phyloP scores from a whole-genome alignment of 1,140 invertebrate species.

The Tyrophagus putrescentiae region DNA sequence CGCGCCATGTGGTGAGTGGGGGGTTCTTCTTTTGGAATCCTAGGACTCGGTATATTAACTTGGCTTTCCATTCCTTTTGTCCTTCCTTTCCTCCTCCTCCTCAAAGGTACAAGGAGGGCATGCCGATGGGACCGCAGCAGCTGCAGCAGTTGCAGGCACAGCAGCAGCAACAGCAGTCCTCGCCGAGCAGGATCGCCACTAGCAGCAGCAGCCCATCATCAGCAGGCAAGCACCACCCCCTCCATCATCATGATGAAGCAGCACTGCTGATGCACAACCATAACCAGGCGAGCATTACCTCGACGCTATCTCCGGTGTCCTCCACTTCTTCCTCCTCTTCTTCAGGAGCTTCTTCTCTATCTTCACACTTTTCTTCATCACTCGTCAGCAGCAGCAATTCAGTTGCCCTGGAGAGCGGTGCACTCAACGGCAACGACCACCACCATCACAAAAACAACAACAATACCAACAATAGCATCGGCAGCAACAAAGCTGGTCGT shows the following conservation, averaged over 20 bases:
- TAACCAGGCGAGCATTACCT: neutral
- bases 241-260: too few relatives aligned
- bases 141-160: neutral
- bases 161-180: neutral
- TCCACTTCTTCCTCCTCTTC: too few relatives aligned
- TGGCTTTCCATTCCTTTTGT: neutral
- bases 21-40: neutral
- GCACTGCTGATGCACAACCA: too few relatives aligned
- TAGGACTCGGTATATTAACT: neutral
- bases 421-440: too few relatives aligned
- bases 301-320: neutral
- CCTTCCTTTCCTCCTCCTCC: too few relatives aligned
- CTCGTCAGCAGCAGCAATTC: slow-evolving; percentile 2
- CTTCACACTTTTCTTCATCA: neutral
- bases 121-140: neutral
- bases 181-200: neutral
- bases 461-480: too few relatives aligned
- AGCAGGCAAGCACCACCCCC: too few relatives aligned
- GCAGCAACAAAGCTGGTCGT: too few relatives aligned
- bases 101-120: slow-evolving; percentile 5
- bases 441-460: too few relatives aligned
- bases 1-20: slow-evolving; percentile 27
- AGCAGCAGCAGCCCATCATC: too few relatives aligned
- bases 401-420: too few relatives aligned
- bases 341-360: neutral